Percentiles rank a stretch among this genome's conserved stretches.
Conservation (phyloP, 2,888 invertebrate species). For the Elegia similella region DNA sequence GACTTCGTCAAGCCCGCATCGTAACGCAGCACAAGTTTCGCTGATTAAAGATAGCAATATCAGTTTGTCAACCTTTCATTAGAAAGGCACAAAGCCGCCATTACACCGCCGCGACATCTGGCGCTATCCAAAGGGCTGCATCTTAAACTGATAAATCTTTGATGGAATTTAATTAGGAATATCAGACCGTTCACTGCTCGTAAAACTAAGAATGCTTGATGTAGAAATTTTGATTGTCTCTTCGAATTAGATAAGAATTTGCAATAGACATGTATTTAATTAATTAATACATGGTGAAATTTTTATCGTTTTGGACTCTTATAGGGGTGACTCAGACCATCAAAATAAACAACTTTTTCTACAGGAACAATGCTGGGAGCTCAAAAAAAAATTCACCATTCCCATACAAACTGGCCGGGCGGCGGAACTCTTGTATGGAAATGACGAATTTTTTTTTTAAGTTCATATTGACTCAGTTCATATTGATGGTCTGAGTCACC, state of each 20-base stretch:
- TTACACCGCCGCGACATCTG: constrained; percentile 76
- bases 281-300: neutral
- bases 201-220: constrained; percentile 10
- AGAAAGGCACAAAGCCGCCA: constrained; percentile 73
- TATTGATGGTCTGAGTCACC: no score
- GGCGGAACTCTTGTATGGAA: no score
- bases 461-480: no score
- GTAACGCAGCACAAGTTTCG: constrained; percentile 65
- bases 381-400: no score
- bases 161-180: constrained; percentile 19
- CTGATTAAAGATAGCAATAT: constrained; percentile 80
- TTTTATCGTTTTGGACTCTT: no score
- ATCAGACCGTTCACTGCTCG: constrained; percentile 19
- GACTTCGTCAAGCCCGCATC: constrained; percentile 63
- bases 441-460: no score
- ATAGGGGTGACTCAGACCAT: no score
- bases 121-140: constrained; percentile 75
- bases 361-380: no score
- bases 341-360: no score
- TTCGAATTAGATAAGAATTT: neutral
- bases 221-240: constrained; percentile 5
- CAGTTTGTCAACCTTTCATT: constrained; percentile 78
- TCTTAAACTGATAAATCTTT: constrained; percentile 44
- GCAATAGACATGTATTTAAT: neutral
- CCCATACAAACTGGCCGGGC: no score